A percentile compares a stretch with the other conserved stretches of the same genome.
Evolutionary conservation across 2,888 invertebrate species (phyloP).

Genomic region (Hypolimnas misippus): DNA sequence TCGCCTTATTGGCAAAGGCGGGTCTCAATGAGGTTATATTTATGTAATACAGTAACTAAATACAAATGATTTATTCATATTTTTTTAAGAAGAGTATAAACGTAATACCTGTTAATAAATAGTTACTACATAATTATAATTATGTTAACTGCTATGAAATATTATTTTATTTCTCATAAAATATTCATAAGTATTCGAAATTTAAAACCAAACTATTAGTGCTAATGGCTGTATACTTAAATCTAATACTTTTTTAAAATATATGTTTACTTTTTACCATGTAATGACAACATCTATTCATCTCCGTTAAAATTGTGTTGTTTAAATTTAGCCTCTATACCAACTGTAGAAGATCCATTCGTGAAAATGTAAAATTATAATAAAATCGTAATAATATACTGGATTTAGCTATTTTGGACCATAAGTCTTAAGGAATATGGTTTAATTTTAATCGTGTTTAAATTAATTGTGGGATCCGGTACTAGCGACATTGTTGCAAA

Average conservation of each 20-base stretch:
- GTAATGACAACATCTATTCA: slow-evolving; percentile 5
- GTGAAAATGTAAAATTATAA: not conserved
- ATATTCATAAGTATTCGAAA: too few species aligned
- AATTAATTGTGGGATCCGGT: not conserved
- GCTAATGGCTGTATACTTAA: slow-evolving; percentile 12
- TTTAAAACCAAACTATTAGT: slow-evolving; percentile 5
- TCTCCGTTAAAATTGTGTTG: not conserved
- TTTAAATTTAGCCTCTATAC: not conserved
- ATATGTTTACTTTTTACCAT: slow-evolving; percentile 6
- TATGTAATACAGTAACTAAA: too few species aligned
- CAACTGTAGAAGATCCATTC: not conserved
- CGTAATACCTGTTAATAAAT: too few species aligned
- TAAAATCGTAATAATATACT: not conserved
- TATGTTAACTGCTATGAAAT: too few species aligned
- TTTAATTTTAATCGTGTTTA: slow-evolving; percentile 5
- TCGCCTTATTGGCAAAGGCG: too few species aligned
- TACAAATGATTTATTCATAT: too few species aligned
- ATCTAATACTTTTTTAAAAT: slow-evolving; percentile 8
- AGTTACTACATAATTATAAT: too few species aligned
- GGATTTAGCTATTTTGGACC: slow-evolving; percentile 6
- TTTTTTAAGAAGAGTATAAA: too few species aligned
- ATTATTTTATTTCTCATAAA: too few species aligned
- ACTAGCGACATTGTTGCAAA: slow-evolving; percentile 35
- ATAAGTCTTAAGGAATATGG: not conserved
- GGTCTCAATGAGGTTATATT: too few species aligned